Evolutionary conservation across 2,888 invertebrate genomes (phyloP), one percentile per base, ranked within the genome.

Genomic region (Patella depressa): DNA sequence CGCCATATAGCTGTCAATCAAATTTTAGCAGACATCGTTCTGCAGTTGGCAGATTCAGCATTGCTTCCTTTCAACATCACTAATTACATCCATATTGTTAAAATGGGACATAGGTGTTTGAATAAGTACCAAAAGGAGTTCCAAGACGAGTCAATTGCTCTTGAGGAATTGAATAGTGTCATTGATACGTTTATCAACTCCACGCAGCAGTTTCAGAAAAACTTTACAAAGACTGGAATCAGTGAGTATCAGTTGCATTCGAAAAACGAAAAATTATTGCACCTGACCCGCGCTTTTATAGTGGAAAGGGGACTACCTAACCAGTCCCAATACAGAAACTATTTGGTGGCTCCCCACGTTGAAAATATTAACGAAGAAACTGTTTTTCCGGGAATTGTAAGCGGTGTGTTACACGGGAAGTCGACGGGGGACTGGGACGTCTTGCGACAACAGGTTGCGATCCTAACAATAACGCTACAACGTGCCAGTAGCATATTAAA

Each of bases 221-320:
- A 24, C 53, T 34, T 73, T 59, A 65, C 19, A 19, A 65, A 7
- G 24, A 65, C 65, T 19, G 54, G 54, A 85, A 85, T 19, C 85
- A 90, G 89, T 80, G 88, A 88, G 77, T 85, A 85, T 80, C 86
- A 87, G 59, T 76, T 88, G 15, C 84, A 86, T 74, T 75, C 84
- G 59, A 79, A 86, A n/a, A 90, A 90, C 79, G 84, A 89, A 78
- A 86, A 87, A 73, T 76, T 89, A 15, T 81, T 89, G 72, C 85
- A 86, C 34, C 72, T 89, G 45, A 85, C 89, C 45, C 79, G 88
- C 74, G 87, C 88, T n/a, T 89, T 90, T 76, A 84, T 90, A 17
- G 79, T 83, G 15, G 82, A 84, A 1, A 75, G 80, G 9, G 88
- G 87, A 9, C 80, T 88, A 70, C 85, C 88, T 34, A 86, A 82